Evolutionary conservation across 2,113 vertebrate genomes (phyloP).

Genomic region (Spheniscus mendiculus): DNA sequence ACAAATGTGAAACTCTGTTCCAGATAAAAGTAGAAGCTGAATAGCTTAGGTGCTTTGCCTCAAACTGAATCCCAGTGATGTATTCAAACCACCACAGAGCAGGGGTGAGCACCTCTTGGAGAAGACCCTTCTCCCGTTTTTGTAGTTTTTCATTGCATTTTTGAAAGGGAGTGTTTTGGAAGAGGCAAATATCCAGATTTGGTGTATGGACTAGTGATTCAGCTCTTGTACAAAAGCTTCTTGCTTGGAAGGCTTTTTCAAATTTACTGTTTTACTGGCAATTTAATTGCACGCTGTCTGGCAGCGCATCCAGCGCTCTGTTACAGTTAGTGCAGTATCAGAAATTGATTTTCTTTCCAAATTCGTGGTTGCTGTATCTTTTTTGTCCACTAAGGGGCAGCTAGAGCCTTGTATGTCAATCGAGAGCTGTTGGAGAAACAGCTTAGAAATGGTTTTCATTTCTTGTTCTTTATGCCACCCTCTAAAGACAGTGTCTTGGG

Average conservation of each 20-base stretch:
- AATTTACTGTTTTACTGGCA: neutral
- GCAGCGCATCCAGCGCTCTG: neutral
- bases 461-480: neutral
- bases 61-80: neutral
- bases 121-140: neutral
- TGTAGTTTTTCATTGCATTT: neutral
- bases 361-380: neutral
- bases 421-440: neutral
- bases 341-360: neutral
- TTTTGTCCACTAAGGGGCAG: conserved; percentile 24
- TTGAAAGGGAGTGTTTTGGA: neutral
- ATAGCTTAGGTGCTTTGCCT: neutral
- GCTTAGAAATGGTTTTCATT: neutral
- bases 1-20: neutral
- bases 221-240: neutral
- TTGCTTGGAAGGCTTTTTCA: neutral
- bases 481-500: neutral
- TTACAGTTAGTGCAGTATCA: neutral
- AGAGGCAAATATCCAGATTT: neutral
- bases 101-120: neutral
- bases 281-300: neutral
- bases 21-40: neutral
- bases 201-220: neutral
- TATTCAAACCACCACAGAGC: neutral
- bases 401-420: neutral